phyloP scores from a whole-genome alignment of 2,797 vertebrate genomes.

The Clarias fuscus region DNA sequence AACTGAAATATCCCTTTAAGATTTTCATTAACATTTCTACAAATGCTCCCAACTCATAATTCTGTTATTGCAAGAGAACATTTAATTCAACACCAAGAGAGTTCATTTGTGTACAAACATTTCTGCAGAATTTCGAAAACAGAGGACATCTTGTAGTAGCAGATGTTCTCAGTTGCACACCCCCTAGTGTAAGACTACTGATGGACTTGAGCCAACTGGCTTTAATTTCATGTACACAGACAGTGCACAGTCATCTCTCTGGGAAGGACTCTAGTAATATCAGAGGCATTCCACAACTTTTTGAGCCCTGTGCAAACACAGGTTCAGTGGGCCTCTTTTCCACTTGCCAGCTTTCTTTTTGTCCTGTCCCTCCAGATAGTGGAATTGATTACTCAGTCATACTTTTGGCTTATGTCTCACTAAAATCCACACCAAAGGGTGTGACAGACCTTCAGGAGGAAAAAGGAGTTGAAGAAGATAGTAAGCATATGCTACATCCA shows the following conservation, averaged over 20 bases:
- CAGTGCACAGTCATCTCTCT: not conserved
- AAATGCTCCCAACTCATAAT: not conserved
- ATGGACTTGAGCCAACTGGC: not conserved
- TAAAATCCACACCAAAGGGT: not conserved
- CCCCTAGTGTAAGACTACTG: not conserved
- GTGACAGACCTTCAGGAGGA: not conserved
- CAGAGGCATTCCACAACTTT: not conserved
- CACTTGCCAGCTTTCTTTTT: not conserved
- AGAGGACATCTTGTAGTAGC: not conserved
- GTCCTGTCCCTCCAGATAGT: not conserved
- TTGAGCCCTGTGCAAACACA: not conserved
- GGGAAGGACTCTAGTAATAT: not conserved
- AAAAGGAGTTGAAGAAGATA: not conserved
- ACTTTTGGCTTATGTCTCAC: not conserved
- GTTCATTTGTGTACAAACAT: too few species aligned
- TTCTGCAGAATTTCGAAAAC: not conserved
- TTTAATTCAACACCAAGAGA: not conserved
- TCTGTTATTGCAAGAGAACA: not conserved
- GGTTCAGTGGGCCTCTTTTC: not conserved
- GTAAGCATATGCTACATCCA: not conserved
- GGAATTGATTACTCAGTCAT: not conserved
- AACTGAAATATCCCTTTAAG: too few species aligned
- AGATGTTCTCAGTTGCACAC: not conserved
- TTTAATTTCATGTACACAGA: conserved; percentile 1
- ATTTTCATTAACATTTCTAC: not conserved